A percentile compares a stretch with the other conserved stretches of the same genome.
phyloP scores from a whole-genome alignment of 1,140 invertebrate species.

The Nephotettix cincticeps region DNA sequence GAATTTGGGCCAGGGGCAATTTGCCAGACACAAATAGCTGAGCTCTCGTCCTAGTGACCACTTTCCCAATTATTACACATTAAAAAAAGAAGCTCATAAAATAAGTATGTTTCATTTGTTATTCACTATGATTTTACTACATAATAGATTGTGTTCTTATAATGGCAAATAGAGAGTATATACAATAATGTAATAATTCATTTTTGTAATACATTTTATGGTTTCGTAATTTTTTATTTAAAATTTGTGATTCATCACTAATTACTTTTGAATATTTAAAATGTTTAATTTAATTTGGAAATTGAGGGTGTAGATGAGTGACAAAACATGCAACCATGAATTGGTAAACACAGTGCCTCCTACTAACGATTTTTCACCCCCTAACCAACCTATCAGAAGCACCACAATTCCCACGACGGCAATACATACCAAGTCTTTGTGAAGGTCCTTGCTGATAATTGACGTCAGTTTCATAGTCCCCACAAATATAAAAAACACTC shows the following conservation, averaged over 20 bases:
- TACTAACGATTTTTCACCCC: slow-evolving; percentile 29
- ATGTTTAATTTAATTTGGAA: too few relatives aligned
- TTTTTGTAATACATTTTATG: too few relatives aligned
- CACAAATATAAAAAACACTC: slow-evolving; percentile 94
- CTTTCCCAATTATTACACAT: slow-evolving; percentile 1
- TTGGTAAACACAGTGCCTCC: neutral
- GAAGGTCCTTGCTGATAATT: slow-evolving; percentile 88
- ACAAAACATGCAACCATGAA: neutral
- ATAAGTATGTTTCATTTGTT: neutral
- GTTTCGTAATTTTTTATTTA: too few relatives aligned
- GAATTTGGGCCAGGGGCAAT: neutral
- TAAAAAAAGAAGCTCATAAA: neutral
- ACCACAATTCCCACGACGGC: too few relatives aligned
- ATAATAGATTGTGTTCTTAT: too few relatives aligned
- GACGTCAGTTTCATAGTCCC: slow-evolving; percentile 91
- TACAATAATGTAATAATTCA: too few relatives aligned
- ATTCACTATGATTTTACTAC: neutral
- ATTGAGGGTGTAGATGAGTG: neutral
- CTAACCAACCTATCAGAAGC: neutral
- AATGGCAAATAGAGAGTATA: too few relatives aligned
- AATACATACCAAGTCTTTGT: slow-evolving; percentile 95
- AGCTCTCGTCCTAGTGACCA: neutral
- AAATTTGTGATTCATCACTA: too few relatives aligned
- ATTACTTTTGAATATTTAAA: too few relatives aligned
- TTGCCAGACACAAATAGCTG: slow-evolving; percentile 4